Conservation (phyloP, 2,797 vertebrate species). For the Peromyscus nudipes region DNA sequence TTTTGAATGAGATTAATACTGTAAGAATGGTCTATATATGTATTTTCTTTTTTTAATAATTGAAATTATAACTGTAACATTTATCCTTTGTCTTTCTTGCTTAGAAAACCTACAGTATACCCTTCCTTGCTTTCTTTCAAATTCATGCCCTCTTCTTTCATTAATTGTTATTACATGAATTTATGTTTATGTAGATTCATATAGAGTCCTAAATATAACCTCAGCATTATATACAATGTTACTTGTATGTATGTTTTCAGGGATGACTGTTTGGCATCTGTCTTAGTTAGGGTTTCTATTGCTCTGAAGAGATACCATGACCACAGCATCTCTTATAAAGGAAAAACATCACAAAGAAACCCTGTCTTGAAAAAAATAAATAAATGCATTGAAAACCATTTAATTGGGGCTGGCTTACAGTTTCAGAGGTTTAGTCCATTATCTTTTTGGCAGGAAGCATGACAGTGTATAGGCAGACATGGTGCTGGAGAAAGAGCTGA, state of each 20-base stretch:
- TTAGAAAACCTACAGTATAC: neutral
- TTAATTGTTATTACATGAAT: neutral
- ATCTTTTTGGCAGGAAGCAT: neutral
- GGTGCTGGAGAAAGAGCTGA: neutral
- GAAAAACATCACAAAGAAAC: neutral
- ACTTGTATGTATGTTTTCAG: neutral
- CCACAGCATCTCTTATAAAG: neutral
- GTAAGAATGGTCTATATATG: neutral
- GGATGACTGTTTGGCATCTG: neutral
- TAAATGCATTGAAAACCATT: neutral
- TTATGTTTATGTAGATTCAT: neutral
- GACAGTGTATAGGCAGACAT: neutral
- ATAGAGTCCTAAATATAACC: neutral
- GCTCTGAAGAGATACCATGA: neutral
- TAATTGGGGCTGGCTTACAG: neutral
- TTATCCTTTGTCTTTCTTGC: neutral
- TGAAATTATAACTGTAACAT: neutral
- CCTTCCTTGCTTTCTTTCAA: neutral
- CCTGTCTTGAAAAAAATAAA: neutral
- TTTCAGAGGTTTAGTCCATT: neutral
- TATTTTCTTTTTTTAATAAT: neutral
- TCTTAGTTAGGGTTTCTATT: neutral
- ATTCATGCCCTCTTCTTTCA: neutral
- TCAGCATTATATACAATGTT: too few relatives aligned
- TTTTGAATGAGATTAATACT: neutral